Evolutionary conservation across 1,140 invertebrate genomes (phyloP), one percentile per base, ranked within the genome.

Genomic region (Himalopsyche phryganea): DNA sequence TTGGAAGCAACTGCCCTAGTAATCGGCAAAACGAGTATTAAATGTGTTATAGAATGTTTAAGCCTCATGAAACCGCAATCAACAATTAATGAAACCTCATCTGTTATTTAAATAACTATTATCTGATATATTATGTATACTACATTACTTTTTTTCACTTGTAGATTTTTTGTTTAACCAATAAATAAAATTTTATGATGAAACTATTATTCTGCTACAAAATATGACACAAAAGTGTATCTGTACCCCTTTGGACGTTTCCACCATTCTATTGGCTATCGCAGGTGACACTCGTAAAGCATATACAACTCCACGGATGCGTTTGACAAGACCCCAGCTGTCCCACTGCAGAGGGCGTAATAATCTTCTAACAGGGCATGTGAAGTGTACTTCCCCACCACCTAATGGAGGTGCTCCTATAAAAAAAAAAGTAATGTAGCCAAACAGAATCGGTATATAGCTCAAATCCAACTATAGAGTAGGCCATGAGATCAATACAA

Each of bases 321-420:
- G 81, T 77, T 97, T 98, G 0, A 99, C 85, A 80, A 97, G 95
- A 6, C 96, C 96, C 72, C 85, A 84, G 50, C 94, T 86, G 17
- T 80, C 74, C 65, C 84, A 77, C 74, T 91, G 79, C 41, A 84
- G 68, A 2, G 82, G 79, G 0, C 81, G 67, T 18, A 83, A 61
- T 41, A 81, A 77, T 49, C 81, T 78, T 18, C 78, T 68, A 1
- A 91, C 82, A 0, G 96, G 96, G 75, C 94, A 96, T 55, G 81
- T 87, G 67, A 98, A 98, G 19, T 85, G 69, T 14, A 98, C 79
- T 78, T 95, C 89, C 14, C 96, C 96, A 23, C 95, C 95, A 10
- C 96, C 96, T 20, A 89, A 77, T 3, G 96, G 96, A 17, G 83
- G 76, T 48, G 81, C 80, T 35, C 79, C 78, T 81, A 61, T 17